These are phyloP conservation scores for Venustaconcha ellipsiformis DNA, from an alignment of 1,140 invertebrate genomes.

Conservation along the genomic window DNA sequence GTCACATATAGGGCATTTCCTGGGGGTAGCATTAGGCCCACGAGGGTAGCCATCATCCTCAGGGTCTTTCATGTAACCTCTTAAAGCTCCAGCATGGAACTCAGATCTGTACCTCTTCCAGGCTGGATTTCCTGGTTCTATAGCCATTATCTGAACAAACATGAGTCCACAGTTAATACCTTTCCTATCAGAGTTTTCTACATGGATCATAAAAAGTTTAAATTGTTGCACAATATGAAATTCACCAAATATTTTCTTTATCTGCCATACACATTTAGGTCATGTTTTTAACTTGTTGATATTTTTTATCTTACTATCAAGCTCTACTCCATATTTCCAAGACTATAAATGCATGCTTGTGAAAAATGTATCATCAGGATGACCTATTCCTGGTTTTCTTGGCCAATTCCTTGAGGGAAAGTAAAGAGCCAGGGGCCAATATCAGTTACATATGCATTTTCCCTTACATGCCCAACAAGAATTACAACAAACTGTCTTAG, in stretches of 20 bases:
- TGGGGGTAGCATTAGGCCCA: constrained; percentile 54
- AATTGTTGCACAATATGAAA: neutral
- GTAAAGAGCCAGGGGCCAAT: too few relatives aligned
- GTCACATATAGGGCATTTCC: constrained; percentile 51
- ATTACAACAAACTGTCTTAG: too few relatives aligned
- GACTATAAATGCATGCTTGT: too few relatives aligned
- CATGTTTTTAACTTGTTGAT: too few relatives aligned
- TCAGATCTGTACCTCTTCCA: constrained; percentile 63
- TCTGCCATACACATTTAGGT: too few relatives aligned
- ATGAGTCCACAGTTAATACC: constrained; percentile 5
- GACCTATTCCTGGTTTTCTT: too few relatives aligned
- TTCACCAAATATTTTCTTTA: neutral
- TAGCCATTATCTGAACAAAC: constrained; percentile 64
- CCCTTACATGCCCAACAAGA: too few relatives aligned
- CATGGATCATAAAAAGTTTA: neutral
- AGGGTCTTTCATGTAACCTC: constrained; percentile 58
- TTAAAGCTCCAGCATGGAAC: constrained; percentile 65
- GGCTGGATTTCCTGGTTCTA: constrained; percentile 53
- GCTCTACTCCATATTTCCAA: too few relatives aligned
- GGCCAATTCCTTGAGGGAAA: too few relatives aligned
- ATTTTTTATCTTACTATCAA: too few relatives aligned
- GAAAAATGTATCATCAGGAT: too few relatives aligned
- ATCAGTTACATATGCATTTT: too few relatives aligned
- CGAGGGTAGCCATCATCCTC: constrained; percentile 62
- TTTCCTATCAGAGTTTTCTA: neutral